These are phyloP conservation scores for Toxostoma redivivum DNA, from an alignment of 2,113 vertebrate species.

Conservation along the genomic window DNA sequence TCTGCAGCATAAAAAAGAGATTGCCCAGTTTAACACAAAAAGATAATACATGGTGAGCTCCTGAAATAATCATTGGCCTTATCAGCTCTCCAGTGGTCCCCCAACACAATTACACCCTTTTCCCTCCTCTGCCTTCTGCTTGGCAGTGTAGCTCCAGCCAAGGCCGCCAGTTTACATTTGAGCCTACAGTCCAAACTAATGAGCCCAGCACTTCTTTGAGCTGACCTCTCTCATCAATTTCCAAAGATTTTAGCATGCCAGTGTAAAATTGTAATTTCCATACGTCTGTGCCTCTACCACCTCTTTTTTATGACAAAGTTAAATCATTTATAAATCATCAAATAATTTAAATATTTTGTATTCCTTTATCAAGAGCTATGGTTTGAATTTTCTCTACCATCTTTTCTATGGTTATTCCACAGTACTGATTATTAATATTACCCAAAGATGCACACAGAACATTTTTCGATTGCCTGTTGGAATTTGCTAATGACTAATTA, in stretches of 20 bases:
- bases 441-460: not conserved
- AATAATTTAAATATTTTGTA: not conserved
- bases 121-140: not conserved
- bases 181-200: not conserved
- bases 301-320: not conserved
- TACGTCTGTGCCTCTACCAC: not conserved
- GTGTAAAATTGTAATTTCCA: not conserved
- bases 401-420: not conserved
- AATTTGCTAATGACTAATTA: not conserved
- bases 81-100: not conserved
- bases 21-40: not conserved
- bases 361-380: not conserved
- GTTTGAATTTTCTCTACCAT: not conserved
- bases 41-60: not conserved
- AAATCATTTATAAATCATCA: not conserved
- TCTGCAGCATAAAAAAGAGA: not conserved
- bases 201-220: not conserved
- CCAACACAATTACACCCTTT: not conserved
- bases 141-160: not conserved
- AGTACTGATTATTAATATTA: not conserved
- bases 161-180: not conserved
- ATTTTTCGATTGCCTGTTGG: not conserved
- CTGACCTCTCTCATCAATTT: not conserved
- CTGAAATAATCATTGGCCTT: not conserved
- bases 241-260: not conserved